These are phyloP conservation scores for Pandemis heparana DNA, from an alignment of 2,888 invertebrate species.

Conservation along the genomic window DNA sequence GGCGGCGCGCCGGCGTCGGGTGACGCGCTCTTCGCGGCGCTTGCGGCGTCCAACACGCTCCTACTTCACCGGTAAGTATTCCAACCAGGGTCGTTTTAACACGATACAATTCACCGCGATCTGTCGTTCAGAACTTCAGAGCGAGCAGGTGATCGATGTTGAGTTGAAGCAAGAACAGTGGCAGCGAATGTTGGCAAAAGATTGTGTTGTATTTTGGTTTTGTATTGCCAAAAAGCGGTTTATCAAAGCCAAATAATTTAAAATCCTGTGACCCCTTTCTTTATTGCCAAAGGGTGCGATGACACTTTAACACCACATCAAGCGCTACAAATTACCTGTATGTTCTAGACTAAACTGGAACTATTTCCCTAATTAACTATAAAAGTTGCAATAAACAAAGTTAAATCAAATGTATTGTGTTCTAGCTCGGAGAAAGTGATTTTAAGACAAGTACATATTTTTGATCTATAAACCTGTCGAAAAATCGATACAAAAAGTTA, in stretches of 20 bases:
- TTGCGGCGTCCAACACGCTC: constrained; percentile 63
- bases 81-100: neutral
- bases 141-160: neutral
- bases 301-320: too few relatives aligned
- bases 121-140: neutral
- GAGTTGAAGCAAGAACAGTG: neutral
- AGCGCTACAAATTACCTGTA: too few relatives aligned
- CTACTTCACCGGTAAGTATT: constrained; percentile 71
- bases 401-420: too few relatives aligned
- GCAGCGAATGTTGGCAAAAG: neutral
- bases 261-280: neutral
- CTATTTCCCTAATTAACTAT: too few relatives aligned
- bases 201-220: neutral
- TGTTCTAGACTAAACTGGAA: too few relatives aligned
- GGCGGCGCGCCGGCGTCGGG: constrained; percentile 74
- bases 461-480: too few relatives aligned
- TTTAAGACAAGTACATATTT: neutral
- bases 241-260: neutral
- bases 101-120: neutral
- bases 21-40: constrained; percentile 72
- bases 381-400: too few relatives aligned
- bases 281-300: too few relatives aligned
- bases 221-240: neutral
- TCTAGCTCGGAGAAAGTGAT: too few relatives aligned
- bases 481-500: neutral